Conservation (phyloP, 2,113 vertebrate genomes). For the Chionodraco myersi region DNA sequence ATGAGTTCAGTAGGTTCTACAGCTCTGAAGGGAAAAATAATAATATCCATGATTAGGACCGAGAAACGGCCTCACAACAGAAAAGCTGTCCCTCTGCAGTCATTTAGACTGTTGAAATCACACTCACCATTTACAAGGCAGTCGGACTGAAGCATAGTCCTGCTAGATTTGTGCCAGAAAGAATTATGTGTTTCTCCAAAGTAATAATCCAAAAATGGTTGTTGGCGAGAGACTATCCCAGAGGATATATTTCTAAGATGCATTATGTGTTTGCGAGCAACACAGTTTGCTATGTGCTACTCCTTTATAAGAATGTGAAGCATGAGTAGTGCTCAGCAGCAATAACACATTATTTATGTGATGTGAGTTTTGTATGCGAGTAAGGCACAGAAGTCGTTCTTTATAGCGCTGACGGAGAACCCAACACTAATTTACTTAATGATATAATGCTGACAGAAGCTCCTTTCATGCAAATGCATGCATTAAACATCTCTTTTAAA, state of each 20-base stretch:
- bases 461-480: conserved; percentile 26
- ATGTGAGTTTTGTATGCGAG: conserved; percentile 15
- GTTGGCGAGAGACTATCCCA: conserved; percentile 76
- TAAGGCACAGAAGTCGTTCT: not conserved
- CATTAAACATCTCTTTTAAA: conserved; percentile 3
- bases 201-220: conserved; percentile 48
- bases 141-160: not conserved
- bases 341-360: conserved; percentile 35
- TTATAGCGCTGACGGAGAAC: not conserved
- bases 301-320: conserved; percentile 11
- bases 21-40: conserved; percentile 27
- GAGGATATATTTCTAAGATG: conserved; percentile 29
- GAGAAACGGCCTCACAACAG: not conserved
- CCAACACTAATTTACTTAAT: conserved; percentile 21
- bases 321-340: conserved; percentile 19
- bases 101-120: conserved; percentile 15
- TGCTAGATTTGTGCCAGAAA: conserved; percentile 19
- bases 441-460: not conserved
- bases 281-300: conserved; percentile 21
- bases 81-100: conserved; percentile 18
- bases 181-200: conserved; percentile 38
- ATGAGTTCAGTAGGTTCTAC: conserved; percentile 11
- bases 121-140: not conserved
- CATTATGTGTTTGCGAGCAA: conserved; percentile 38
- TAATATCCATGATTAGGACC: conserved; percentile 15